Percentiles rank a stretch among this genome's conserved stretches.
Evolutionary conservation across 2,113 vertebrate genomes (phyloP).

Genomic region (Stigmatopora argus): DNA sequence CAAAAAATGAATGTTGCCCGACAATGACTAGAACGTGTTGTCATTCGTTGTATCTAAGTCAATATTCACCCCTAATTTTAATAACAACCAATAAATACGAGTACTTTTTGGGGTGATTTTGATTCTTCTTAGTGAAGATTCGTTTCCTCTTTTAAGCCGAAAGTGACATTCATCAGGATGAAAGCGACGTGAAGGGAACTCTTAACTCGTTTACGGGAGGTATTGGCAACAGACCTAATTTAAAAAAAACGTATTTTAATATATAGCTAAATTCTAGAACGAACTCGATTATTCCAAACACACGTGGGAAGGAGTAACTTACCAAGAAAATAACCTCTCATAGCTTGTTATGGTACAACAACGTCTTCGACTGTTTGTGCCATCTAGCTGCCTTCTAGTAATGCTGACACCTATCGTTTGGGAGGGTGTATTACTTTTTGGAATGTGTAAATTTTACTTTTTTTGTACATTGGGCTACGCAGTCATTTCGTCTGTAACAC

Average conservation of each 20-base stretch:
- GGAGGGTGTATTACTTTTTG: neutral
- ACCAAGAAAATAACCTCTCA: slow-evolving; percentile 44
- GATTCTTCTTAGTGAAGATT: neutral
- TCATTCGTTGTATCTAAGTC: neutral
- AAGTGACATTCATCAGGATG: too few species aligned
- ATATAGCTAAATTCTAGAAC: neutral
- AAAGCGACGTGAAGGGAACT: neutral
- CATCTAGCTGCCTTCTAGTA: neutral
- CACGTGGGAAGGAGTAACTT: slow-evolving; percentile 15
- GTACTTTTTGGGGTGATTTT: neutral
- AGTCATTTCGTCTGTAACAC: neutral
- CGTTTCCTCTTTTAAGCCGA: neutral
- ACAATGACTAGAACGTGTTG: neutral
- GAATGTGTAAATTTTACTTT: too few species aligned
- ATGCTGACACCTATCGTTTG: neutral
- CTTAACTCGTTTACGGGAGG: neutral
- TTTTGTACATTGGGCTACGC: too few species aligned
- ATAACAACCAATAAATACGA: neutral
- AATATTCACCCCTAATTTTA: neutral
- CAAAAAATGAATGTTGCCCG: neutral
- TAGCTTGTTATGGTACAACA: neutral
- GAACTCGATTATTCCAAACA: neutral
- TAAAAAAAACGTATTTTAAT: neutral
- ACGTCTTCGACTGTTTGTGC: neutral
- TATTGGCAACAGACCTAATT: neutral